Percentiles rank a stretch among this genome's conserved stretches.
Evolutionary conservation across 2,888 invertebrate genomes (phyloP).

Genomic region (Gryllus longicercus): DNA sequence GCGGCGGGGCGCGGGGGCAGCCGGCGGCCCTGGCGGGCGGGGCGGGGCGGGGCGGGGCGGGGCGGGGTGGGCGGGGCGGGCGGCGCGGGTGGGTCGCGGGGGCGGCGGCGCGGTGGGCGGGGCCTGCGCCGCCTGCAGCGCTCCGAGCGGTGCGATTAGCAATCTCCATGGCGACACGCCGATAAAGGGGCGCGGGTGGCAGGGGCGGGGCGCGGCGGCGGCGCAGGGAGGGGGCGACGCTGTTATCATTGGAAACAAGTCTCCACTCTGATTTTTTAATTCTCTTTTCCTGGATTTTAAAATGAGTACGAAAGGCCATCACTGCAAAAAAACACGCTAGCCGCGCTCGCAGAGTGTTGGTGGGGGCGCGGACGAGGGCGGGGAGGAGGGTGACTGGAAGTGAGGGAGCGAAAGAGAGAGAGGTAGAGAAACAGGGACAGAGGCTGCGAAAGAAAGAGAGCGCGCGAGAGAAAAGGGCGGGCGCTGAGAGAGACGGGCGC

Average conservation of each 20-base stretch:
- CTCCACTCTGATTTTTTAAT: slow-evolving; percentile 53
- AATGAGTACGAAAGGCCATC: slow-evolving; percentile 53
- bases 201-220: slow-evolving; percentile 30
- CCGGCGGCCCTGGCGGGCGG: slow-evolving; percentile 38
- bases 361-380: neutral
- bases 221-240: slow-evolving; percentile 35
- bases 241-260: slow-evolving; percentile 52
- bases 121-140: slow-evolving; percentile 39
- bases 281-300: slow-evolving; percentile 50
- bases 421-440: neutral
- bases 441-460: neutral
- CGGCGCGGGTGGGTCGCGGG: slow-evolving; percentile 38
- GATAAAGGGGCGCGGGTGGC: slow-evolving; percentile 49
- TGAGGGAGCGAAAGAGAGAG: neutral
- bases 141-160: slow-evolving; percentile 48
- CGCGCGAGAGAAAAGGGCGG: neutral
- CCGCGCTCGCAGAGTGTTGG: neutral
- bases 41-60: slow-evolving; percentile 18
- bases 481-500: neutral
- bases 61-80: slow-evolving; percentile 37
- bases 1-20: slow-evolving; percentile 33
- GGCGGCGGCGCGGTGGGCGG: slow-evolving; percentile 32
- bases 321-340: slow-evolving; percentile 39
- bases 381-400: neutral
- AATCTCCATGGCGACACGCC: slow-evolving; percentile 58